These are phyloP conservation scores for Amorpha juglandis DNA, from an alignment of 2,888 invertebrate species.

Conservation along the genomic window DNA sequence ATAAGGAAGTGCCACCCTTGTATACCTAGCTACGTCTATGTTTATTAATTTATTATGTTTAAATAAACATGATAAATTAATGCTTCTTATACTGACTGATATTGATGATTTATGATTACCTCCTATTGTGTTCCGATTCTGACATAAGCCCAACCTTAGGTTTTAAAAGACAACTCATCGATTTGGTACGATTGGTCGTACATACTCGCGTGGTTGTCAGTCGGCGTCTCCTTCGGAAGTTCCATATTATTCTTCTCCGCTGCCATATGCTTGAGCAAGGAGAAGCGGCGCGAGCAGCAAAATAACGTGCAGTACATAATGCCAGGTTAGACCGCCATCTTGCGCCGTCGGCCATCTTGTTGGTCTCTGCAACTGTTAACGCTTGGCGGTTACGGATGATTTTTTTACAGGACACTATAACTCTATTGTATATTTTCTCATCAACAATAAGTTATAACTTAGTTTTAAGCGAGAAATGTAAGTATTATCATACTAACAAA, in stretches of 20 bases:
- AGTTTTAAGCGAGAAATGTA: slow-evolving; percentile 54
- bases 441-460: slow-evolving; percentile 43
- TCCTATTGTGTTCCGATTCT: slow-evolving; percentile 29
- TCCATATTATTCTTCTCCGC: slow-evolving; percentile 92
- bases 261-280: slow-evolving; percentile 90
- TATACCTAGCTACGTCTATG: too few species aligned
- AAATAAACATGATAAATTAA: too few species aligned
- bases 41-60: too few species aligned
- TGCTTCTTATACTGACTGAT: too few species aligned
- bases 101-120: background rate
- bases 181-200: slow-evolving; percentile 94
- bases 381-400: slow-evolving; percentile 71
- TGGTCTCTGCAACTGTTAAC: slow-evolving; percentile 53
- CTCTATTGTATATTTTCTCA: slow-evolving; percentile 24
- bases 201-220: slow-evolving; percentile 92
- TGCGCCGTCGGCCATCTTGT: slow-evolving; percentile 48
- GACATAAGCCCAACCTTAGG: slow-evolving; percentile 74
- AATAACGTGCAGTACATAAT: slow-evolving; percentile 94
- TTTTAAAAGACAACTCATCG: slow-evolving; percentile 88
- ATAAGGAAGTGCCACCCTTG: too few species aligned
- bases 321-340: slow-evolving; percentile 89
- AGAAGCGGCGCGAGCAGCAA: slow-evolving; percentile 88
- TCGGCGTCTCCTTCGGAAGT: slow-evolving; percentile 89
- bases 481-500: slow-evolving; percentile 79
- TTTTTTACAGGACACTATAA: slow-evolving; percentile 4